Conservation (phyloP, 2,797 vertebrate genomes). For the Sphenodon punctatus region DNA sequence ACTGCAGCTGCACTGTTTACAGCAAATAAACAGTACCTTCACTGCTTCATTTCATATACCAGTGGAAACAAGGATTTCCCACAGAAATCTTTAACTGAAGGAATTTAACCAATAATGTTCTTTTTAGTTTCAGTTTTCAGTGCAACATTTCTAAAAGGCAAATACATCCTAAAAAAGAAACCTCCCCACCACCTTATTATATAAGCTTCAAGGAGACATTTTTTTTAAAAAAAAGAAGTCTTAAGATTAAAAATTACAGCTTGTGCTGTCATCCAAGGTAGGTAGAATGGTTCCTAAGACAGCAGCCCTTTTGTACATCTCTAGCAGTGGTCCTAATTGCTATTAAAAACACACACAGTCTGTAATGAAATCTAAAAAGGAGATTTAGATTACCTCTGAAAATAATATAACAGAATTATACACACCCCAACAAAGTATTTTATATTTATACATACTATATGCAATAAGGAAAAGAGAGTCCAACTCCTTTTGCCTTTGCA, state of each 20-base stretch:
- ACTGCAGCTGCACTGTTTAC: slow-evolving; percentile 60
- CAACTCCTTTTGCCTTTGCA: neutral
- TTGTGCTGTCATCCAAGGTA: neutral
- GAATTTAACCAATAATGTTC: slow-evolving; percentile 38
- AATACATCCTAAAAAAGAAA: neutral
- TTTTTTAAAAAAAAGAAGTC: neutral
- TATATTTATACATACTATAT: neutral
- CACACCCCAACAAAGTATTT: neutral
- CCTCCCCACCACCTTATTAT: neutral
- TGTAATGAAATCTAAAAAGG: neutral
- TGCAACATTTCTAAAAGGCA: slow-evolving; percentile 5
- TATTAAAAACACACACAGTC: slow-evolving; percentile 26
- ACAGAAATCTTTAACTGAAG: slow-evolving; percentile 36
- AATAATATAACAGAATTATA: slow-evolving; percentile 6
- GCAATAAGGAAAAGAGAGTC: neutral
- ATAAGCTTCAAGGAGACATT: neutral
- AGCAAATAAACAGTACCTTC: slow-evolving; percentile 57
- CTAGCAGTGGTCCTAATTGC: neutral
- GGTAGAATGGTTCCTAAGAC: slow-evolving; percentile 1
- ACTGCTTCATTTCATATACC: slow-evolving; percentile 52
- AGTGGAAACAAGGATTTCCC: slow-evolving; percentile 59
- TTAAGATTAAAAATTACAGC: neutral
- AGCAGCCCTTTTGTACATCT: neutral
- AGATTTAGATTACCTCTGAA: neutral
- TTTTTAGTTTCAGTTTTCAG: slow-evolving; percentile 19